These are phyloP conservation scores for Lipotes vexillifer DNA, from an alignment of 2,113 vertebrate species.

Conservation along the genomic window DNA sequence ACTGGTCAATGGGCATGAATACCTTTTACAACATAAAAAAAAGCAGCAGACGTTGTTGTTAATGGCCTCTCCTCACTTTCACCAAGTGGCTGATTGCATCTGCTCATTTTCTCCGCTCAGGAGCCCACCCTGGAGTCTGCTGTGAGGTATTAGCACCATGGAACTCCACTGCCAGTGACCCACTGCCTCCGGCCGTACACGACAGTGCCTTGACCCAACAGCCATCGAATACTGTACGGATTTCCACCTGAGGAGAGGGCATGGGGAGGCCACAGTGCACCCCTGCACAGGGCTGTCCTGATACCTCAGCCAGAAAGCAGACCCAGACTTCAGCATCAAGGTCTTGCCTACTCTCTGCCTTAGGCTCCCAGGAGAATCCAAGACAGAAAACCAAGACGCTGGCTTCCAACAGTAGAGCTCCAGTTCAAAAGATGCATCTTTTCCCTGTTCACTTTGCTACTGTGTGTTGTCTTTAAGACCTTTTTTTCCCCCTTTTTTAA, in stretches of 20 bases:
- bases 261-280: conserved; percentile 76
- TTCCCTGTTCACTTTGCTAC: conserved; percentile 79
- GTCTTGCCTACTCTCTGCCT: conserved; percentile 81
- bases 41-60: neutral
- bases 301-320: conserved; percentile 81
- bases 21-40: neutral
- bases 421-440: conserved; percentile 75
- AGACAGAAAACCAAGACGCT: conserved; percentile 68
- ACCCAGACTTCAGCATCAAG: conserved; percentile 75
- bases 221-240: conserved; percentile 79
- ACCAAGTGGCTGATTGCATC: neutral
- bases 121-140: conserved; percentile 83
- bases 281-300: conserved; percentile 78
- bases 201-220: conserved; percentile 96
- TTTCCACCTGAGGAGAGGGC: conserved; percentile 80
- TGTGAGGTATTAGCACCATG: conserved; percentile 82
- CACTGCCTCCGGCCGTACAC: conserved; percentile 87
- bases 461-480: conserved; percentile 77
- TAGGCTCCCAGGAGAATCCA: conserved; percentile 80
- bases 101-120: conserved; percentile 59
- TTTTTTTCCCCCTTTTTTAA: conserved; percentile 37
- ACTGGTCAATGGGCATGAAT: neutral
- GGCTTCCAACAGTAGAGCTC: conserved; percentile 79
- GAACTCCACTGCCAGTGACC: conserved; percentile 85
- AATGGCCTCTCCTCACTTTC: neutral